Percentiles rank a stretch among this genome's conserved stretches.
phyloP scores from a whole-genome alignment of 2,113 vertebrate genomes.

The Cariama cristata region DNA sequence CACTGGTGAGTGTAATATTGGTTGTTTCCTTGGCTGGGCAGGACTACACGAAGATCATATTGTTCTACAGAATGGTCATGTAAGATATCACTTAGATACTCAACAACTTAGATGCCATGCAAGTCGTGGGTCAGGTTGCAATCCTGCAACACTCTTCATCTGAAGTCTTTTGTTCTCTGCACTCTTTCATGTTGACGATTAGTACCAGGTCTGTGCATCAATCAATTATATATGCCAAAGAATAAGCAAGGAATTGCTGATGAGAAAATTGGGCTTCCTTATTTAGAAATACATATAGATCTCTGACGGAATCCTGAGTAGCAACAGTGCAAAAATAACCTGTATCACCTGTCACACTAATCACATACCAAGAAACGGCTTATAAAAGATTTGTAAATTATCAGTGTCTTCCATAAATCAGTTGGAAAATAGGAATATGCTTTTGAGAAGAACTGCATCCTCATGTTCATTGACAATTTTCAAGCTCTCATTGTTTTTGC shows the following conservation, averaged over 20 bases:
- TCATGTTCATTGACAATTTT: neutral
- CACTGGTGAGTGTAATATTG: neutral
- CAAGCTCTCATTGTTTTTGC: neutral
- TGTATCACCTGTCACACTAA: neutral
- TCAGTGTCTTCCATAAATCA: neutral
- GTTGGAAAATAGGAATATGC: neutral
- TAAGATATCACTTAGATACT: neutral
- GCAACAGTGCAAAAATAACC: neutral
- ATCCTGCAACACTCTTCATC: neutral
- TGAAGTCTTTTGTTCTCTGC: neutral
- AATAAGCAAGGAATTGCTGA: neutral
- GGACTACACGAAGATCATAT: neutral
- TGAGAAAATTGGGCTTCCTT: neutral
- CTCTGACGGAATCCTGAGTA: neutral
- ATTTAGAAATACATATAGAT: neutral
- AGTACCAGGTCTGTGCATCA: neutral
- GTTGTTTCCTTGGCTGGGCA: neutral
- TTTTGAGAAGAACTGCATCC: neutral
- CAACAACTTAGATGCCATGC: neutral
- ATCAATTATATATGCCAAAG: neutral
- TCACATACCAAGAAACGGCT: neutral
- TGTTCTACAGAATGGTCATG: neutral
- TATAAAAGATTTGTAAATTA: neutral
- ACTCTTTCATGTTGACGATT: neutral
- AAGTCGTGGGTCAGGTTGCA: neutral